These are phyloP conservation scores for Bostrychus sinensis DNA, from an alignment of 2,113 vertebrate genomes.

Conservation along the genomic window DNA sequence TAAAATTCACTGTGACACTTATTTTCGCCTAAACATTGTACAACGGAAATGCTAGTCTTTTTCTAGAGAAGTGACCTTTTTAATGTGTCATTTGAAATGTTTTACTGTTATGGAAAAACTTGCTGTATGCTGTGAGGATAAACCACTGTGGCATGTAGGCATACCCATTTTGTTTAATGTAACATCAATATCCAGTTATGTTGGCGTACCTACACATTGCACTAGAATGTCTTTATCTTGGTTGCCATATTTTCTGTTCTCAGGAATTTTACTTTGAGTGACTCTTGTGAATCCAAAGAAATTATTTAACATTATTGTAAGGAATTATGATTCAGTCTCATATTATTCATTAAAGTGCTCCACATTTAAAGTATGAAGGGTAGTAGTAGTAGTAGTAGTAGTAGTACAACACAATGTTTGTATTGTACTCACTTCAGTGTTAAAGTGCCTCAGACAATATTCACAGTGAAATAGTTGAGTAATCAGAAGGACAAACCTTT, in stretches of 20 bases:
- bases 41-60: slow-evolving; percentile 9
- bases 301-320: background rate
- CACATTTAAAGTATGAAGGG: background rate
- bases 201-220: slow-evolving; percentile 17
- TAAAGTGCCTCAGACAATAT: slow-evolving; percentile 68
- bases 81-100: slow-evolving; percentile 14
- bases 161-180: slow-evolving; percentile 2
- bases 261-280: slow-evolving; percentile 58
- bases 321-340: background rate
- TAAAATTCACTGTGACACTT: slow-evolving; percentile 67
- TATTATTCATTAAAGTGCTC: background rate
- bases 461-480: slow-evolving; percentile 30
- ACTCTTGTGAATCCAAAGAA: slow-evolving; percentile 58
- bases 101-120: slow-evolving; percentile 8
- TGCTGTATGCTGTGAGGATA: slow-evolving; percentile 13
- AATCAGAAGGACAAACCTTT: background rate
- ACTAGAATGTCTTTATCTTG: slow-evolving; percentile 32
- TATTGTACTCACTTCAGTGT: background rate
- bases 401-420: background rate
- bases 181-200: slow-evolving; percentile 30
- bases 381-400: too few species aligned
- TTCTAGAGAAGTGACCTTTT: slow-evolving; percentile 44
- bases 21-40: slow-evolving; percentile 38
- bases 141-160: slow-evolving; percentile 2
- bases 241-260: slow-evolving; percentile 53